Evolutionary conservation across 2,797 vertebrate genomes (phyloP).

Genomic region (Neopelma chrysocephalum): DNA sequence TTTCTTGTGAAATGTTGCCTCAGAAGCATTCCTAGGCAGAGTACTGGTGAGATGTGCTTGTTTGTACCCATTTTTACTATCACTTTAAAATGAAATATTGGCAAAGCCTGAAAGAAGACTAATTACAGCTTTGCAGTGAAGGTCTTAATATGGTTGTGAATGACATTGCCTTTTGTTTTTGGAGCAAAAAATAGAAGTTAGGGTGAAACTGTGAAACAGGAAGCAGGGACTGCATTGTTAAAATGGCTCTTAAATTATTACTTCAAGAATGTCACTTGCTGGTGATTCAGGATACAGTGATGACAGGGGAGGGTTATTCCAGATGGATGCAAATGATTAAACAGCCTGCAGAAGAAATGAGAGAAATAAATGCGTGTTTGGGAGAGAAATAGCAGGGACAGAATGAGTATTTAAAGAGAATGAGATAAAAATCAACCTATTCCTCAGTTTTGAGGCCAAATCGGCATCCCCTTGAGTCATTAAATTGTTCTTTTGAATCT

Average conservation of each 20-base stretch:
- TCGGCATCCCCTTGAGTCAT: conserved; percentile 8
- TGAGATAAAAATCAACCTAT: conserved; percentile 11
- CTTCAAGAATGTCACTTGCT: conserved; percentile 53
- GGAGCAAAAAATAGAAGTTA: conserved; percentile 57
- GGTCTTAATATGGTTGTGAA: conserved; percentile 41
- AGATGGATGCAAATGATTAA: conserved; percentile 51
- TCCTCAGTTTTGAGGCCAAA: conserved; percentile 13
- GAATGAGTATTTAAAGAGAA: conserved; percentile 9
- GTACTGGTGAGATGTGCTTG: background rate
- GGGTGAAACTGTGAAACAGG: conserved; percentile 17
- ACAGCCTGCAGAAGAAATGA: conserved; percentile 28
- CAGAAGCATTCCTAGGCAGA: background rate
- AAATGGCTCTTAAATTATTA: conserved; percentile 58
- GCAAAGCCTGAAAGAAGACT: conserved; percentile 35
- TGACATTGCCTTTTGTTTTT: conserved; percentile 63
- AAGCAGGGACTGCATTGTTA: conserved; percentile 25
- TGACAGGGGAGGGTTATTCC: conserved; percentile 45
- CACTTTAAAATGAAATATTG: conserved; percentile 44
- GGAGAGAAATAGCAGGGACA: background rate
- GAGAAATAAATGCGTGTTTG: background rate
- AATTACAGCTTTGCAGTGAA: conserved; percentile 54
- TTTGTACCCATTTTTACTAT: conserved; percentile 12
- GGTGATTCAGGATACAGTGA: conserved; percentile 37
- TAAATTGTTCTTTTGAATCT: conserved; percentile 47
- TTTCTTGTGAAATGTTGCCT: background rate